These are phyloP conservation scores for Leptonema lineaticorne DNA, from an alignment of 1,140 invertebrate species.

Conservation along the genomic window DNA sequence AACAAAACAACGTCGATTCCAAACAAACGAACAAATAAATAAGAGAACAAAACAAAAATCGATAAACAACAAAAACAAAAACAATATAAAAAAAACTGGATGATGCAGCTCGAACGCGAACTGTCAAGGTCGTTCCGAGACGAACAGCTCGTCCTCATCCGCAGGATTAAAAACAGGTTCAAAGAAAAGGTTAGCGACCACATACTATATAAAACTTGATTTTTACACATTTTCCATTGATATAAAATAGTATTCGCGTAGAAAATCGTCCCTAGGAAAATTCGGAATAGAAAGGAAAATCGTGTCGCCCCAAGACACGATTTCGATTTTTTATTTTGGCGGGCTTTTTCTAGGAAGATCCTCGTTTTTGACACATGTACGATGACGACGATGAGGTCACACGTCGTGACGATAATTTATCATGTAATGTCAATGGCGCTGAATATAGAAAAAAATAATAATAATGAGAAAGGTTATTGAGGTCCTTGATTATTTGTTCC, in stretches of 20 bases:
- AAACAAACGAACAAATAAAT: too few species aligned
- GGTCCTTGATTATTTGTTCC: constrained; percentile 5
- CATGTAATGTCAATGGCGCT: background rate
- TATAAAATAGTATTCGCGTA: background rate
- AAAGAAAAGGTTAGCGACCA: background rate
- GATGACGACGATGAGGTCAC: constrained; percentile 2
- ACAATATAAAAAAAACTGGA: background rate
- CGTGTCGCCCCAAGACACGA: background rate
- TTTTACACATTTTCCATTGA: background rate
- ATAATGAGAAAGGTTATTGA: background rate
- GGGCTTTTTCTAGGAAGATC: background rate
- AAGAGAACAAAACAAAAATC: background rate
- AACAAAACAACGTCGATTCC: too few species aligned
- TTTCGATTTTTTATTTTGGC: too few species aligned
- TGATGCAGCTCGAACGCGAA: background rate
- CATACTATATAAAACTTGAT: background rate
- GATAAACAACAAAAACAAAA: constrained; percentile 4
- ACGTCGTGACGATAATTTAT: constrained; percentile 3
- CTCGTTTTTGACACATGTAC: background rate
- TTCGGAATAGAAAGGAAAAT: background rate
- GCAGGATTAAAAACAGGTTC: background rate
- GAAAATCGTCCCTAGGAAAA: too few species aligned
- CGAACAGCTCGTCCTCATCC: constrained; percentile 4
- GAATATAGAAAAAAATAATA: background rate
- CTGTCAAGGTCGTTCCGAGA: constrained; percentile 3